Base-by-base conservation (phyloP, 2,888 invertebrate species). In the Prosopocoilus inquinatus region DNA sequence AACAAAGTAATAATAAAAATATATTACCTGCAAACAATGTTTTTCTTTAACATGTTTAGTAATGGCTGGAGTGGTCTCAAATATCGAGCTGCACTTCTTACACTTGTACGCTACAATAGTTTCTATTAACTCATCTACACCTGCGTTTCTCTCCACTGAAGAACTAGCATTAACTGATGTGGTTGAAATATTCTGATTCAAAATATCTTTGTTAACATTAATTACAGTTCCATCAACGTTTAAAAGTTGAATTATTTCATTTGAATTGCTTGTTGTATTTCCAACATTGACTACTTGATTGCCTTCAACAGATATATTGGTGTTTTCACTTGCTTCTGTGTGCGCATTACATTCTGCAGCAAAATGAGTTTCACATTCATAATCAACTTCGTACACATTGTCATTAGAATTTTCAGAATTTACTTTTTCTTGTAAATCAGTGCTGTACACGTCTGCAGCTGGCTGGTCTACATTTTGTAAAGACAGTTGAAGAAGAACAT, bases 61-160 rank as follows among this genome's bases (percentile, higher is more conserved):
- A 47, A 77, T 74, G 35, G 69, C 67, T 3, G 67, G 64, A 48
- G 65, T 59, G 41, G 65, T 64, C 61, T 75, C 74, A 63, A 69
- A 73, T 12, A 75, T 60, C 64, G 65, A 71, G 3, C 61, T 61
- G 57, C 77, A 77, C 36, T 70, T 59, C 61, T 72, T 76, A 62
- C 77, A 77, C 60, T 75, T 75, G 45, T 70, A 64, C 2, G 75
- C 75, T 15, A 67, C 66, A 28, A 76, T 64, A 47, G 65, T 62
- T 28, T 70, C 69, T 55, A 68, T 69, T 47, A 69, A 61, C 49
- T 73, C 68, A 48, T 62, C 54, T 33, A 66, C 55, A 44, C 63
- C 54, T 4, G 53, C 41, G 33, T 36, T n/a, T 9, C 20, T 32
- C 1, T 45, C 39, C 5, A 35, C 16, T 16, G 15, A 7, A 20